Base-by-base conservation (phyloP, 1,140 invertebrate species). In the Pogonomyrmex californicus region DNA sequence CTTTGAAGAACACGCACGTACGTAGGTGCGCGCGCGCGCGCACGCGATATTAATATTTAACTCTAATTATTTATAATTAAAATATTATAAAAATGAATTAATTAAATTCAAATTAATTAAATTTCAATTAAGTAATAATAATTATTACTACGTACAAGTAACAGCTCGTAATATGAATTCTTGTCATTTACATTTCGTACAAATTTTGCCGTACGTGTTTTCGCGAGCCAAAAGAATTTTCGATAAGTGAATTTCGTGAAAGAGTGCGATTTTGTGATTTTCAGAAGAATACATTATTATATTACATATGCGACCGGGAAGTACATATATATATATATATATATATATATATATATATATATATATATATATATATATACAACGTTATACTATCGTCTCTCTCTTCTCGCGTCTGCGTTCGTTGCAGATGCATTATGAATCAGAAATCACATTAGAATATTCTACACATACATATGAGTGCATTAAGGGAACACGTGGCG, bases 361-460 rank as follows among this genome's bases (percentile, higher is more conserved):
- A 41, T 23, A 7, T 63, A 41, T 41, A 30, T 58, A n/a, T n/a
- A 23, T 14, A 58, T 58, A 56, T 30, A 38, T 65, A 73, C 49
- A 73, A 73, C 68, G 47, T 54, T 66, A 23, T 30, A 4, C 66
- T 71, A 47, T 30, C 62, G 17, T 47, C 41, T 73, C 79, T 73
- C 79, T 77, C 47, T 54, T 75, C 44, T 60, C 66, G 6, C 54
- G 54, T 41, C 54, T n/a, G 41, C 65, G 65, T 82, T 75, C 68
- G 60, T 73, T 38, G 54, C 79, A 65, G 71, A 91, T 93, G 90
- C 89, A 93, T 93, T 94, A 94, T 93, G 91, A 92, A 93, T 93
- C 81, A 87, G 88, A 93, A 94, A 92, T 93, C 86, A 68, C 82
- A 91, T 93, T 92, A 93, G 90, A 93, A 93, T 93, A 91, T 90